A percentile compares a stretch with the other conserved stretches of the same genome.
Evolutionary conservation across 2,888 invertebrate species (phyloP).

Genomic region (Lamellibrachia satsuma): DNA sequence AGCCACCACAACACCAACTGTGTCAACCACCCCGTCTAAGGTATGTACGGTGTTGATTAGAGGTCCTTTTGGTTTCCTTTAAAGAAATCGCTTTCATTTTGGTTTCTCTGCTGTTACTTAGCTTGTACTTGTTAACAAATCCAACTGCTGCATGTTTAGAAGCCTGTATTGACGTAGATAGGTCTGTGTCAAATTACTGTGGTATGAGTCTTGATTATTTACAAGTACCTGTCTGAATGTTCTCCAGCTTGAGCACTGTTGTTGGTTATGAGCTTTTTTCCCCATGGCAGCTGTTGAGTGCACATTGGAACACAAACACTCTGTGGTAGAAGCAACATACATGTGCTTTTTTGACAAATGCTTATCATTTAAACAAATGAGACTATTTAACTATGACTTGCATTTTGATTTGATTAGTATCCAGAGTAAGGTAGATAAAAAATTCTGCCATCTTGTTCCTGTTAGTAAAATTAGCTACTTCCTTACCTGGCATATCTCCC

Average conservation of each 20-base stretch:
- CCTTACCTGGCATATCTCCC: too few relatives aligned
- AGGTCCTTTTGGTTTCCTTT: too few relatives aligned
- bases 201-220: neutral
- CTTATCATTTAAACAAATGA: too few relatives aligned
- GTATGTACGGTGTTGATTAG: neutral
- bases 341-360: too few relatives aligned
- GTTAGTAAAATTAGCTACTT: too few relatives aligned
- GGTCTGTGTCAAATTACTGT: neutral
- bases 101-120: neutral
- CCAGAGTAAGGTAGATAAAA: too few relatives aligned
- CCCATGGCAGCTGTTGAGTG: neutral
- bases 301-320: too few relatives aligned
- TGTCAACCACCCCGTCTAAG: neutral
- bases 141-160: too few relatives aligned
- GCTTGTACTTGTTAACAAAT: neutral
- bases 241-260: neutral
- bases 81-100: neutral
- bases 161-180: neutral
- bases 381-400: too few relatives aligned
- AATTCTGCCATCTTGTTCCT: too few relatives aligned
- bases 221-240: neutral
- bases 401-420: too few relatives aligned
- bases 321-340: too few relatives aligned
- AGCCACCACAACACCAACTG: conserved; percentile 25
- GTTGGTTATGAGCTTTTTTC: neutral